A percentile compares a stretch with the other conserved stretches of the same genome.
These are phyloP conservation scores for Helostoma temminkii DNA, from an alignment of 2,797 vertebrate genomes.

Conservation along the genomic window DNA sequence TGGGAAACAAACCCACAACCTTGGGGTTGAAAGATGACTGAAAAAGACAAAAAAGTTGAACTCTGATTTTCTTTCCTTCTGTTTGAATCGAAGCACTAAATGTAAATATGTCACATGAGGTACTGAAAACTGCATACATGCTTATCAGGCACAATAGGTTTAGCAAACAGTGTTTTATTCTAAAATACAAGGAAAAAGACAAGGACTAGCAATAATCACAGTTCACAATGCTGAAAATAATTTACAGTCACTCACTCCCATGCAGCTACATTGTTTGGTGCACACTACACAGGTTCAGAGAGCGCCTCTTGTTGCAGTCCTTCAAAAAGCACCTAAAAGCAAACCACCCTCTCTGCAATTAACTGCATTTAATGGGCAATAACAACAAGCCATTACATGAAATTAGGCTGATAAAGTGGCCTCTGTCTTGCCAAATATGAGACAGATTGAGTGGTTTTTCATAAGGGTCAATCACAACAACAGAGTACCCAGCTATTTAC, in stretches of 20 bases:
- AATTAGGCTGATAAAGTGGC: conserved; percentile 40
- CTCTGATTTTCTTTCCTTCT: too few species aligned
- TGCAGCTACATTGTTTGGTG: background rate
- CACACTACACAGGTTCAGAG: conserved; percentile 4
- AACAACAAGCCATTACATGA: conserved; percentile 47
- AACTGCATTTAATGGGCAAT: conserved; percentile 45
- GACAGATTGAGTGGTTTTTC: conserved; percentile 56
- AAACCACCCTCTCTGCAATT: conserved; percentile 37
- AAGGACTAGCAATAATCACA: background rate
- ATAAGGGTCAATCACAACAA: conserved; percentile 66
- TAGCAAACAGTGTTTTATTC: too few species aligned
- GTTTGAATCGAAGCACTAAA: too few species aligned
- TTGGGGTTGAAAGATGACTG: too few species aligned
- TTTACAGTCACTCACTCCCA: background rate
- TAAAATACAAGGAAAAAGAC: background rate
- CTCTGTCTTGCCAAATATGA: conserved; percentile 53
- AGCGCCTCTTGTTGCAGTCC: conserved; percentile 2
- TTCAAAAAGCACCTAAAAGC: conserved; percentile 21
- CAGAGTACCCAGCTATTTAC: conserved; percentile 57
- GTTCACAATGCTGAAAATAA: background rate
- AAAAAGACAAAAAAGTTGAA: too few species aligned
- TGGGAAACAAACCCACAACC: too few species aligned
- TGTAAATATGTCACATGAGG: too few species aligned
- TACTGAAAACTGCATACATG: too few species aligned
- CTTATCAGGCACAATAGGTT: too few species aligned